Conservation (phyloP, 2,797 vertebrate genomes). For the Margarornis squamiger region DNA sequence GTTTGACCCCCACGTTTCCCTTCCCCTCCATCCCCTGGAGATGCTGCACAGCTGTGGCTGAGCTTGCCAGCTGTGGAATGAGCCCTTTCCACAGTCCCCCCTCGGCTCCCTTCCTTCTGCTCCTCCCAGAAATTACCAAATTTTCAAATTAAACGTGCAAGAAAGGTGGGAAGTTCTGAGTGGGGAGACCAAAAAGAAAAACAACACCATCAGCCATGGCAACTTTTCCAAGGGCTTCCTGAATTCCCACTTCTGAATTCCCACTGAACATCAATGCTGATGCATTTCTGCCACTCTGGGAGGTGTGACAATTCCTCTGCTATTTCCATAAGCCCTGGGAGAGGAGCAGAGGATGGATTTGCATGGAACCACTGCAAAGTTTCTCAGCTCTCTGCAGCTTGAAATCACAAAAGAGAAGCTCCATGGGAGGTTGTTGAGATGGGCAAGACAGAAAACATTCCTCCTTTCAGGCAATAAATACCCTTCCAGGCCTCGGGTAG, state of each 20-base stretch:
- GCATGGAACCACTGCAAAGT: background rate
- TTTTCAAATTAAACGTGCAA: background rate
- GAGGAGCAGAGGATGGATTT: conserved; percentile 7
- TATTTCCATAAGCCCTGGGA: background rate
- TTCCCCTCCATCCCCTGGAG: background rate
- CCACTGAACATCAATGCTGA: background rate
- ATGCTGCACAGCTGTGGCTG: background rate
- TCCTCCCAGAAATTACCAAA: fast-evolving
- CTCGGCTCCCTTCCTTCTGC: background rate
- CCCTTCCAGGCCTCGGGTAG: background rate
- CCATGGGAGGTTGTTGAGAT: background rate
- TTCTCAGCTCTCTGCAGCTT: background rate
- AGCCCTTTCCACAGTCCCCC: background rate
- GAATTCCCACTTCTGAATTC: background rate
- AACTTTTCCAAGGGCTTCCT: conserved; percentile 9
- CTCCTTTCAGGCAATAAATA: background rate
- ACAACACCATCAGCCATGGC: background rate
- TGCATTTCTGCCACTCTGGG: background rate
- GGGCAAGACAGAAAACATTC: background rate
- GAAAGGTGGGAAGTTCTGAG: background rate
- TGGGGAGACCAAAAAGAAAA: background rate
- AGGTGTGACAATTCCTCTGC: conserved; percentile 6
- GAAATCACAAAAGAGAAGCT: background rate
- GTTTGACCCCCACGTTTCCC: background rate
- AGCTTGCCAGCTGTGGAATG: background rate